Conservation (phyloP, 2,888 invertebrate genomes). For the Lasioglossum malachurum region DNA sequence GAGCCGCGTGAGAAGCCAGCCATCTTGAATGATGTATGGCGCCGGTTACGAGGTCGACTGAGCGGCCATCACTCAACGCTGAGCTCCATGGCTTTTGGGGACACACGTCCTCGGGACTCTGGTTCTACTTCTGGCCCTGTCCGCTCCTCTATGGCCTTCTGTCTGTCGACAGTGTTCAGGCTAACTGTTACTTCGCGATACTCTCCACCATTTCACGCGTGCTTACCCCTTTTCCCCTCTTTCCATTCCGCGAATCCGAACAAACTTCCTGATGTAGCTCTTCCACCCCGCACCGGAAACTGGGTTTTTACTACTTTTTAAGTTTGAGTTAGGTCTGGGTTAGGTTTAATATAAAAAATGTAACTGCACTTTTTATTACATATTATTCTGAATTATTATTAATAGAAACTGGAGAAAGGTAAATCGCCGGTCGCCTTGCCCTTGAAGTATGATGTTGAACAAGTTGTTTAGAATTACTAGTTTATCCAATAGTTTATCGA, state of each 20-base stretch:
- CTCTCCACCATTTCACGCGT: slow-evolving; percentile 9
- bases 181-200: slow-evolving; percentile 31
- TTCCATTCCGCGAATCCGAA: background rate
- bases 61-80: slow-evolving; percentile 87
- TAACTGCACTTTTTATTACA: too few relatives aligned
- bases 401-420: too few relatives aligned
- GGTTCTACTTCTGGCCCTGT: slow-evolving; percentile 73
- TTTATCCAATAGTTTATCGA: too few relatives aligned
- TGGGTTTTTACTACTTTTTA: too few relatives aligned
- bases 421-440: too few relatives aligned
- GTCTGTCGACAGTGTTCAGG: slow-evolving; percentile 50
- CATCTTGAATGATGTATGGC: slow-evolving; percentile 87
- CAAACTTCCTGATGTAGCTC: background rate
- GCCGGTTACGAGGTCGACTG: slow-evolving; percentile 87
- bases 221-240: background rate
- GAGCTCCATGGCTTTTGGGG: slow-evolving; percentile 77
- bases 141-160: slow-evolving; percentile 61
- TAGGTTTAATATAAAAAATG: too few relatives aligned
- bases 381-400: too few relatives aligned
- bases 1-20: slow-evolving; percentile 83
- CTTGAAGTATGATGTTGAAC: too few relatives aligned
- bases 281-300: background rate
- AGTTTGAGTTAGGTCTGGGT: too few relatives aligned
- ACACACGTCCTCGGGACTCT: slow-evolving; percentile 72
- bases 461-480: too few relatives aligned